phyloP scores from a whole-genome alignment of 2,113 vertebrate species.

The Pungitius pungitius region DNA sequence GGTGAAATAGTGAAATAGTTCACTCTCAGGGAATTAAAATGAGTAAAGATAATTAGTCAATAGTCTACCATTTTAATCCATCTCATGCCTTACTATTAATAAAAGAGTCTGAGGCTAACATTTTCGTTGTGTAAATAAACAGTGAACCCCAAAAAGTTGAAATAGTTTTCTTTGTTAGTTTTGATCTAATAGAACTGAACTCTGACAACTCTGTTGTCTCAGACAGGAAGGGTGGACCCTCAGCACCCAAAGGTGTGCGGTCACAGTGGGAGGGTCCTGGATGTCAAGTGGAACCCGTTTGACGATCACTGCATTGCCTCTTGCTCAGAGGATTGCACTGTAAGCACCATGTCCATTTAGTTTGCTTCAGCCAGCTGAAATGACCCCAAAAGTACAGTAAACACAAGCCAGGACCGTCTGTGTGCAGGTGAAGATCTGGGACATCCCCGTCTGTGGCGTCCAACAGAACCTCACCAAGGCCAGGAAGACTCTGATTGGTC shows the following conservation, averaged over 20 bases:
- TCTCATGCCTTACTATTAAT: too few species aligned
- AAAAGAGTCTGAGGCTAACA: too few species aligned
- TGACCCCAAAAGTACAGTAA: not conserved
- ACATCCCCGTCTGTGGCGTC: slow-evolving; percentile 86
- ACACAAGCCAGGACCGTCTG: not conserved
- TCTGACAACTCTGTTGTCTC: not conserved
- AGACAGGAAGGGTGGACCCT: slow-evolving; percentile 92
- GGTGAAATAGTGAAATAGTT: too few species aligned
- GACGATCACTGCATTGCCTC: slow-evolving; percentile 92
- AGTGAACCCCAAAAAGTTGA: too few species aligned
- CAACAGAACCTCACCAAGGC: slow-evolving; percentile 82
- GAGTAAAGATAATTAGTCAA: too few species aligned
- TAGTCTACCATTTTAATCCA: too few species aligned
- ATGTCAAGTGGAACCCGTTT: slow-evolving; percentile 97
- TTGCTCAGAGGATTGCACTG: slow-evolving; percentile 92
- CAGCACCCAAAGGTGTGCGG: slow-evolving; percentile 90
- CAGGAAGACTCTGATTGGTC: slow-evolving; percentile 87
- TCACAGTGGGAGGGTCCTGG: slow-evolving; percentile 88
- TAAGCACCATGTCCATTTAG: slow-evolving; percentile 62
- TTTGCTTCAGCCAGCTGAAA: not conserved
- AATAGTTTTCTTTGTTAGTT: too few species aligned
- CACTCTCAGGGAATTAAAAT: too few species aligned
- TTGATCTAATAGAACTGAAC: not conserved
- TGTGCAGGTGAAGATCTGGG: slow-evolving; percentile 91
- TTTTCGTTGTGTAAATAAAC: too few species aligned